These are phyloP conservation scores for Metopia argyrocephala DNA, from an alignment of 2,888 invertebrate species.

Conservation along the genomic window DNA sequence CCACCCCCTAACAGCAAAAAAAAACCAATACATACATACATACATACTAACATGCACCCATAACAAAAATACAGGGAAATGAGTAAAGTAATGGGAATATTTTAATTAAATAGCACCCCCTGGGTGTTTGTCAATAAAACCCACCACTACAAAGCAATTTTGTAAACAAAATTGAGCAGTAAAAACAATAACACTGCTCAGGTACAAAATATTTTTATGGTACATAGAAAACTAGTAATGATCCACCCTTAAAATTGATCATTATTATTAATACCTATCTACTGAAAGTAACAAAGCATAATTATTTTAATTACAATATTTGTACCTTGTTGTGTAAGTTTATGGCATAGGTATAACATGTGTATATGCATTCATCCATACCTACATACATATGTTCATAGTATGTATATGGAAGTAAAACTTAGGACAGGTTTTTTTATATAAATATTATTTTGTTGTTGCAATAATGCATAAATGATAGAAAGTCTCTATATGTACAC, in stretches of 20 bases:
- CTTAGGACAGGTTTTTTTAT: slow-evolving; percentile 53
- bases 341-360: not conserved
- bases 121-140: slow-evolving; percentile 5
- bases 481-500: not conserved
- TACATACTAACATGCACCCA: not conserved
- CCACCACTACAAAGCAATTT: slow-evolving; percentile 43
- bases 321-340: no score
- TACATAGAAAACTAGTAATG: slow-evolving; percentile 22
- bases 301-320: not conserved
- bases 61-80: slow-evolving; percentile 2
- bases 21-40: slow-evolving; percentile 20
- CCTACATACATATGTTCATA: slow-evolving; percentile 2
- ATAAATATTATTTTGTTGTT: not conserved
- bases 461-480: not conserved
- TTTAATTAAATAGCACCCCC: slow-evolving; percentile 36
- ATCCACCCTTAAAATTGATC: slow-evolving; percentile 64
- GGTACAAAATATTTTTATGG: no score
- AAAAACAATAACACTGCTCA: slow-evolving; percentile 2
- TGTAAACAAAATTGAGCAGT: not conserved
- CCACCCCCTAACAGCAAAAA: slow-evolving; percentile 21
- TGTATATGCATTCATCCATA: no score
- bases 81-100: slow-evolving; percentile 26
- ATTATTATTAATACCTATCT: slow-evolving; percentile 30
- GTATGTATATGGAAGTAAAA: slow-evolving; percentile 33
- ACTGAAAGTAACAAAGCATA: slow-evolving; percentile 9